Percentiles rank a stretch among this genome's conserved stretches.
Evolutionary conservation across 2,113 vertebrate species (phyloP).

Genomic region (Coreoperca whiteheadi): DNA sequence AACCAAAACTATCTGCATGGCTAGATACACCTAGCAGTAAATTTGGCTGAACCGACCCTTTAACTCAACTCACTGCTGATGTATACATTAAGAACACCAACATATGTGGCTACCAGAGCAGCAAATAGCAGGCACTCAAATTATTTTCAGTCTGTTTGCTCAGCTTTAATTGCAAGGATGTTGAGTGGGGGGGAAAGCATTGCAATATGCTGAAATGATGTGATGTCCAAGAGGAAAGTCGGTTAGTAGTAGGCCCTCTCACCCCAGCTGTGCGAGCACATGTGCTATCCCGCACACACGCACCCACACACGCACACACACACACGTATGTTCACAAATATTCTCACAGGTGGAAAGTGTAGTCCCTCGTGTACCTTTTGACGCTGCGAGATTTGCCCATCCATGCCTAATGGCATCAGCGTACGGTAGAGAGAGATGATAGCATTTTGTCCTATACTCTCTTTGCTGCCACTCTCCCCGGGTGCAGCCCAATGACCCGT

Average conservation of each 20-base stretch:
- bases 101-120: slow-evolving; percentile 26
- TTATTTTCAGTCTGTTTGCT: slow-evolving; percentile 42
- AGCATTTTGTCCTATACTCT: slow-evolving; percentile 70
- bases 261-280: slow-evolving; percentile 64
- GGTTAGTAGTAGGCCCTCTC: slow-evolving; percentile 26
- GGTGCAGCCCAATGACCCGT: slow-evolving; percentile 70
- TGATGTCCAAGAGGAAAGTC: slow-evolving; percentile 42
- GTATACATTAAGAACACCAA: background rate
- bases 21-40: background rate
- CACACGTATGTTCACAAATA: slow-evolving; percentile 23
- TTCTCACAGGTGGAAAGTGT: slow-evolving; percentile 72
- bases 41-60: background rate
- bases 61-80: background rate
- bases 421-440: slow-evolving; percentile 69
- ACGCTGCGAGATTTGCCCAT: slow-evolving; percentile 57
- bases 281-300: slow-evolving; percentile 20
- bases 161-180: slow-evolving; percentile 33
- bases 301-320: slow-evolving; percentile 2
- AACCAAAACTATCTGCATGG: background rate
- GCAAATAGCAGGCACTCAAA: slow-evolving; percentile 17
- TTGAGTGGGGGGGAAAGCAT: background rate
- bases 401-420: slow-evolving; percentile 74
- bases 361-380: slow-evolving; percentile 58
- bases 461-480: slow-evolving; percentile 60
- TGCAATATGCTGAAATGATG: slow-evolving; percentile 18